These are phyloP conservation scores for Tenrec ecaudatus DNA, from an alignment of 2,113 vertebrate species.

Conservation along the genomic window DNA sequence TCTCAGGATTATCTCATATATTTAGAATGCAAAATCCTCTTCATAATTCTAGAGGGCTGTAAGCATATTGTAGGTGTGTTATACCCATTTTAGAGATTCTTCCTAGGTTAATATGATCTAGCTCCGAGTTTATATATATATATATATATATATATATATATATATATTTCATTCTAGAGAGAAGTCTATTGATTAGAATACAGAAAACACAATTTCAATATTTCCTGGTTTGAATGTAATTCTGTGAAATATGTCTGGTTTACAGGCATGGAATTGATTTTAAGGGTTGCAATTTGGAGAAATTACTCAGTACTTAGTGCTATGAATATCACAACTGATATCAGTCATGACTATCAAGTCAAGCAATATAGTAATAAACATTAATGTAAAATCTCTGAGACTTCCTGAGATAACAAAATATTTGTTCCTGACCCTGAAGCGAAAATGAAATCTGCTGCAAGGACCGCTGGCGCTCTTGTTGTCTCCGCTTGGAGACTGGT, in stretches of 20 bases:
- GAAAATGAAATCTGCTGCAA: neutral
- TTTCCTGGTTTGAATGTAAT: neutral
- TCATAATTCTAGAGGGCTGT: neutral
- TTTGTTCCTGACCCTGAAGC: neutral
- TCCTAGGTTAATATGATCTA: neutral
- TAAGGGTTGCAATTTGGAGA: neutral
- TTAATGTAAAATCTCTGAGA: neutral
- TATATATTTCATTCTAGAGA: neutral
- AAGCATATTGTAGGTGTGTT: neutral
- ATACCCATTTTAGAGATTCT: neutral
- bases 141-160: neutral
- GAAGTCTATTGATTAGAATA: neutral
- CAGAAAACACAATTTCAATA: neutral
- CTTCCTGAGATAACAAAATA: neutral
- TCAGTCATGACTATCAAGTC: neutral
- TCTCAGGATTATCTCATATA: neutral
- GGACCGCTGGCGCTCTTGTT: neutral
- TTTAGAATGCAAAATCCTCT: constrained; percentile 37
- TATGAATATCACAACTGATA: neutral
- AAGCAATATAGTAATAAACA: neutral
- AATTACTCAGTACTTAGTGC: neutral
- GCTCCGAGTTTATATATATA: neutral
- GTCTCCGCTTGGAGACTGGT: neutral
- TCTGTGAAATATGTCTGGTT: neutral
- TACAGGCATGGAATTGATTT: neutral